Evolutionary conservation across 2,113 vertebrate species (phyloP).

Genomic region (Alethe diademata): DNA sequence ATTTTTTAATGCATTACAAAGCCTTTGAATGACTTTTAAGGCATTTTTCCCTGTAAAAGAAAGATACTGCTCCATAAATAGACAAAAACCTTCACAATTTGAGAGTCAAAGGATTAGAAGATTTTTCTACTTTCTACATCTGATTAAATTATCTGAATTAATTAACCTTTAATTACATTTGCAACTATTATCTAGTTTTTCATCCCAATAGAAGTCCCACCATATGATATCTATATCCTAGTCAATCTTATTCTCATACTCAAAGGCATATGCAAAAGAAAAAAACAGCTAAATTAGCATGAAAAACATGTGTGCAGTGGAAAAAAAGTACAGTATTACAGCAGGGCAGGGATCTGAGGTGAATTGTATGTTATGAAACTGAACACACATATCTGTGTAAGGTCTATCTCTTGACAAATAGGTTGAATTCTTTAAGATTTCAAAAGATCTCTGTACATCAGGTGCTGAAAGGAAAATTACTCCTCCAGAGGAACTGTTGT

Average conservation of each 20-base stretch:
- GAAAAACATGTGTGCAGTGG: neutral
- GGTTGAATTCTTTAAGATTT: neutral
- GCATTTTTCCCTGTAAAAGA: neutral
- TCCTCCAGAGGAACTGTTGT: neutral
- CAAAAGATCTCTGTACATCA: neutral
- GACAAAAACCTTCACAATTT: neutral
- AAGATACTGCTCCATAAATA: neutral
- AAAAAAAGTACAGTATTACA: neutral
- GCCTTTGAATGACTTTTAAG: neutral
- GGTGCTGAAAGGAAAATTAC: neutral
- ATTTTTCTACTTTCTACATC: neutral
- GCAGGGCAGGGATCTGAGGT: neutral
- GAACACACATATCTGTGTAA: neutral
- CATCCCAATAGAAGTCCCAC: slow-evolving; percentile 31
- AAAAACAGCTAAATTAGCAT: neutral
- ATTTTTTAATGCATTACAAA: neutral
- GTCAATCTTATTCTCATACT: neutral
- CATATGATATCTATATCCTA: slow-evolving; percentile 28
- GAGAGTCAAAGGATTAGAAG: neutral
- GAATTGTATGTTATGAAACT: neutral
- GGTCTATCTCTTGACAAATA: neutral
- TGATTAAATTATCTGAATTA: slow-evolving; percentile 36
- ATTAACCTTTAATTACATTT: slow-evolving; percentile 48
- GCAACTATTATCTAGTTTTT: neutral
- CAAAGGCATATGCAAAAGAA: neutral